These are phyloP conservation scores for Lamellibrachia columna DNA, from an alignment of 2,888 invertebrate species.

Conservation along the genomic window DNA sequence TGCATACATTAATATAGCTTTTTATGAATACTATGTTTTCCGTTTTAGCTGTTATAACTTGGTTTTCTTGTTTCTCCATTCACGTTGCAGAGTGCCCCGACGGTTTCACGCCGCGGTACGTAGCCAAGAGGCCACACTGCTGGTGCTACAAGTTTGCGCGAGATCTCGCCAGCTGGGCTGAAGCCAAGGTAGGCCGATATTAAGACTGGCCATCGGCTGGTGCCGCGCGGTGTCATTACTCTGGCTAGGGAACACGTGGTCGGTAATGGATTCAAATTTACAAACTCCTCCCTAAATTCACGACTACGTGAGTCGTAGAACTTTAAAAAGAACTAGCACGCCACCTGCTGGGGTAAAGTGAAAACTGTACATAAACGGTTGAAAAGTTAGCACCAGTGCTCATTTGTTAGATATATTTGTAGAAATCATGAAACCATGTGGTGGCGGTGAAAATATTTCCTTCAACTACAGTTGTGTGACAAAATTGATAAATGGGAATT, in stretches of 20 bases:
- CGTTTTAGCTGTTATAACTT: background rate
- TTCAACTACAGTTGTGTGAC: too few relatives aligned
- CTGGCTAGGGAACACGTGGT: background rate
- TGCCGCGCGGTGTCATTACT: background rate
- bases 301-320: too few relatives aligned
- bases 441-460: too few relatives aligned
- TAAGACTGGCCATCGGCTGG: too few relatives aligned
- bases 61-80: background rate
- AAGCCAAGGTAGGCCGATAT: background rate
- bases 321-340: too few relatives aligned
- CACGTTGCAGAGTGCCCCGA: background rate
- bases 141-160: conserved; percentile 1
- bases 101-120: background rate
- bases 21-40: background rate
- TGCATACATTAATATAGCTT: background rate
- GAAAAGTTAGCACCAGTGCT: too few relatives aligned
- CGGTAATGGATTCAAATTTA: background rate
- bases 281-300: too few relatives aligned
- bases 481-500: too few relatives aligned
- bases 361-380: too few relatives aligned
- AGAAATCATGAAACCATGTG: too few relatives aligned
- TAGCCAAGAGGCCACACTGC: background rate
- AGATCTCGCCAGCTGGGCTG: background rate
- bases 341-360: too few relatives aligned
- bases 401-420: too few relatives aligned